Conservation (phyloP, 2,888 invertebrate genomes). For the Smittia sp. region DNA sequence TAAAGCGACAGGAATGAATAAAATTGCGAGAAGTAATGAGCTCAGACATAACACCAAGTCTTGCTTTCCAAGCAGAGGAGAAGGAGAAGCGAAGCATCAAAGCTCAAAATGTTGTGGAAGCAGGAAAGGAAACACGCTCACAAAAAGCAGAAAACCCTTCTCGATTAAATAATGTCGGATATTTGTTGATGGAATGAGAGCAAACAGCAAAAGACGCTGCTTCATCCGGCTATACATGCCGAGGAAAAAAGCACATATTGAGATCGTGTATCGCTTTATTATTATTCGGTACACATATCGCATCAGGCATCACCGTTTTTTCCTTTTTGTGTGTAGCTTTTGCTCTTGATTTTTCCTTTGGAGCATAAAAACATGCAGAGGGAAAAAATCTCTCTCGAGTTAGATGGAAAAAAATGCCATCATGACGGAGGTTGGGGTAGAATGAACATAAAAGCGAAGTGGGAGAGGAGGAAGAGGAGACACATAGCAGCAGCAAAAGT, state of each 20-base stretch:
- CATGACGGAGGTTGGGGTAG: constrained; percentile 8
- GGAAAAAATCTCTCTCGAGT: not conserved
- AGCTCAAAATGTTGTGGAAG: not conserved
- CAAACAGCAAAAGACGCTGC: constrained; percentile 3
- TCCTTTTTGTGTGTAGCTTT: constrained; percentile 3
- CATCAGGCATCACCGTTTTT: constrained; percentile 29
- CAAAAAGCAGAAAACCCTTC: constrained; percentile 27
- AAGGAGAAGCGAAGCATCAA: constrained; percentile 5
- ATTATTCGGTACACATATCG: constrained; percentile 36
- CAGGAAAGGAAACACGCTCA: not conserved
- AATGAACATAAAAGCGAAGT: constrained; percentile 16
- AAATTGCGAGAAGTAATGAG: constrained; percentile 24
- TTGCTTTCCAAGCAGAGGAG: not conserved
- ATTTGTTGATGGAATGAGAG: not conserved
- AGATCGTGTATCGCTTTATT: constrained; percentile 35
- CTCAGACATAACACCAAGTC: constrained; percentile 26
- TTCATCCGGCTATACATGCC: not conserved
- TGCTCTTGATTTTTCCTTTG: constrained; percentile 9
- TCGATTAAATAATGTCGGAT: constrained; percentile 28
- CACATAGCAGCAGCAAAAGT: not conserved
- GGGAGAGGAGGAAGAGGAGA: not conserved
- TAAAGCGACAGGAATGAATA: constrained; percentile 22
- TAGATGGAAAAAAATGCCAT: constrained; percentile 8
- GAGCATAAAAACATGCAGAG: constrained; percentile 5
- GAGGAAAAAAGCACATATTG: not conserved